Evolutionary conservation across 2,797 vertebrate genomes (phyloP).

Genomic region (Cyprinodon diabolis): DNA sequence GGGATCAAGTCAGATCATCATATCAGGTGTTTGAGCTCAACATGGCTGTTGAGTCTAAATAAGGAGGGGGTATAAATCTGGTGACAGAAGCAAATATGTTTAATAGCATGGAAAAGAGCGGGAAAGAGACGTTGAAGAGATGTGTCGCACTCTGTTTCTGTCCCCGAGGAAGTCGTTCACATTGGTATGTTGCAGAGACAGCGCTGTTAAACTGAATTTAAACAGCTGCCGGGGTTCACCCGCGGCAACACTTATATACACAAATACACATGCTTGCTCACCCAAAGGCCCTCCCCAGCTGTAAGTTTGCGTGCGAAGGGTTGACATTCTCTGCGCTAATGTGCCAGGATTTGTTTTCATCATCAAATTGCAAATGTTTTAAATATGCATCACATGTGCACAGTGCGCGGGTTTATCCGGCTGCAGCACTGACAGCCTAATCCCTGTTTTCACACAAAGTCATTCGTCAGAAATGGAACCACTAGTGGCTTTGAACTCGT

Average conservation of each 20-base stretch:
- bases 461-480: constrained; percentile 61
- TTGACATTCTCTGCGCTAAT: constrained; percentile 77
- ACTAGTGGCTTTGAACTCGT: constrained; percentile 48
- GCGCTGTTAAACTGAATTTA: constrained; percentile 68
- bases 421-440: constrained; percentile 51
- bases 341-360: constrained; percentile 82
- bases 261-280: constrained; percentile 33
- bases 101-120: constrained; percentile 4
- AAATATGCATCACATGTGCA: constrained; percentile 72
- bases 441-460: constrained; percentile 64
- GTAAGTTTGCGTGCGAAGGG: constrained; percentile 76
- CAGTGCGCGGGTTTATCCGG: constrained; percentile 48
- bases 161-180: constrained; percentile 72
- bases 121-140: constrained; percentile 47
- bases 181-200: constrained; percentile 70
- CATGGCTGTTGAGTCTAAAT: background rate
- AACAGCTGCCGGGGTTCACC: constrained; percentile 76
- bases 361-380: constrained; percentile 79
- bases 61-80: background rate
- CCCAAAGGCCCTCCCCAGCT: constrained; percentile 63
- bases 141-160: constrained; percentile 61
- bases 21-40: constrained; percentile 34
- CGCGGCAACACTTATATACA: constrained; percentile 29
- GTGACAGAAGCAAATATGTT: constrained; percentile 2
- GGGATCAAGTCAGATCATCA: constrained; percentile 40